phyloP scores from a whole-genome alignment of 2,888 invertebrate species.

The Dicyrtoma fusca region DNA sequence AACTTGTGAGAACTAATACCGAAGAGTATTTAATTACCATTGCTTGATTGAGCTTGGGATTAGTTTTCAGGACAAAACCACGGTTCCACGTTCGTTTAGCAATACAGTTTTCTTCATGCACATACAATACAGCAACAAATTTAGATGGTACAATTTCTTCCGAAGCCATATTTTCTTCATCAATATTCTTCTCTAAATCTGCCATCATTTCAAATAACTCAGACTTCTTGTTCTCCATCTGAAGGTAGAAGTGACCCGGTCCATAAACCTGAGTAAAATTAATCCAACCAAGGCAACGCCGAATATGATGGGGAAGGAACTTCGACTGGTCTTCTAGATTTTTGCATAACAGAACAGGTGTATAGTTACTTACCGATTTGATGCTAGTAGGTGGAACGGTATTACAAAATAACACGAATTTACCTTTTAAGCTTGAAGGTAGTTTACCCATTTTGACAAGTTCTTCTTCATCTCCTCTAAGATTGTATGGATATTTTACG shows the following conservation, averaged over 20 bases:
- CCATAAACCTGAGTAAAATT: slow-evolving; percentile 12
- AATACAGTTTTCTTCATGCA: neutral
- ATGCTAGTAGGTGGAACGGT: no score
- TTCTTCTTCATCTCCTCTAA: neutral
- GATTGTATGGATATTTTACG: neutral
- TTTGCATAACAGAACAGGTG: no score
- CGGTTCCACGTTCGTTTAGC: slow-evolving; percentile 20
- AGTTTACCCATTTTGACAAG: neutral
- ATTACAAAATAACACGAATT: no score
- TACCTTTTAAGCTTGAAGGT: neutral
- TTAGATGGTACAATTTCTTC: neutral
- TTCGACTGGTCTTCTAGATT: neutral
- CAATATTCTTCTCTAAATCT: neutral
- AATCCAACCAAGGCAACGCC: slow-evolving; percentile 14
- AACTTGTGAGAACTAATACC: no score
- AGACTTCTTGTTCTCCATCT: slow-evolving; percentile 3
- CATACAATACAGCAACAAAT: slow-evolving; percentile 17
- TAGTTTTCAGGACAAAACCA: slow-evolving; percentile 11
- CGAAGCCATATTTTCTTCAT: neutral
- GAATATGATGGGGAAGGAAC: neutral
- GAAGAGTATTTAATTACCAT: slow-evolving; percentile 24
- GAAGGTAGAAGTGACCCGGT: slow-evolving; percentile 22
- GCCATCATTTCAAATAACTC: neutral
- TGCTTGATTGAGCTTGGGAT: neutral
- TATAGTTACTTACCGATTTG: no score